Evolutionary conservation across 1,140 invertebrate genomes (phyloP).

Genomic region (Cyclargus thomasi): DNA sequence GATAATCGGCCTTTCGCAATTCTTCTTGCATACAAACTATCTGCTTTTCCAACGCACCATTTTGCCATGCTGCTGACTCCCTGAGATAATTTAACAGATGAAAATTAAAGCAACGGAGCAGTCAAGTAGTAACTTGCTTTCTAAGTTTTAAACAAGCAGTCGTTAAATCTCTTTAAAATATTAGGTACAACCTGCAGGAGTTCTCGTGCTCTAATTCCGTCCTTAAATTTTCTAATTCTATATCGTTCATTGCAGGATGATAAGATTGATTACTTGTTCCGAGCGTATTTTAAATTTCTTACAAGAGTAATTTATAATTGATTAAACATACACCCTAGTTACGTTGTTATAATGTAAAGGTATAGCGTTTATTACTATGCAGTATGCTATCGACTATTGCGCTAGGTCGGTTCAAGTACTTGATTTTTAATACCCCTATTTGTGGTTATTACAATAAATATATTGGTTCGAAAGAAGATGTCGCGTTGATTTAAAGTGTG

Average conservation of each 20-base stretch:
- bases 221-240: slow-evolving; percentile 67
- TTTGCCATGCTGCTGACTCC: slow-evolving; percentile 65
- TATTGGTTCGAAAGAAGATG: too few relatives aligned
- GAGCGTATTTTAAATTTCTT: slow-evolving; percentile 1
- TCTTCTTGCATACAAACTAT: slow-evolving; percentile 67
- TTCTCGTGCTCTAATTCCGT: slow-evolving; percentile 71
- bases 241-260: slow-evolving; percentile 49
- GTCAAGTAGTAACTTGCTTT: neutral
- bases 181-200: slow-evolving; percentile 55
- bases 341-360: neutral
- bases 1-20: slow-evolving; percentile 56
- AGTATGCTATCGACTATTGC: too few relatives aligned
- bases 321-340: slow-evolving; percentile 13
- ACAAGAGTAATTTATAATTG: slow-evolving; percentile 10
- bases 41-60: slow-evolving; percentile 66
- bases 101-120: neutral
- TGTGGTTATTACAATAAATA: too few relatives aligned
- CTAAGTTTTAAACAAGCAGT: neutral
- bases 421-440: too few relatives aligned
- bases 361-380: too few relatives aligned
- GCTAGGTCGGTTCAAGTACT: too few relatives aligned
- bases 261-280: neutral
- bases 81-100: slow-evolving; percentile 30
- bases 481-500: too few relatives aligned
- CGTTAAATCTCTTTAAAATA: slow-evolving; percentile 17